phyloP scores from a whole-genome alignment of 2,888 invertebrate genomes.

The Drosophila monieri region DNA sequence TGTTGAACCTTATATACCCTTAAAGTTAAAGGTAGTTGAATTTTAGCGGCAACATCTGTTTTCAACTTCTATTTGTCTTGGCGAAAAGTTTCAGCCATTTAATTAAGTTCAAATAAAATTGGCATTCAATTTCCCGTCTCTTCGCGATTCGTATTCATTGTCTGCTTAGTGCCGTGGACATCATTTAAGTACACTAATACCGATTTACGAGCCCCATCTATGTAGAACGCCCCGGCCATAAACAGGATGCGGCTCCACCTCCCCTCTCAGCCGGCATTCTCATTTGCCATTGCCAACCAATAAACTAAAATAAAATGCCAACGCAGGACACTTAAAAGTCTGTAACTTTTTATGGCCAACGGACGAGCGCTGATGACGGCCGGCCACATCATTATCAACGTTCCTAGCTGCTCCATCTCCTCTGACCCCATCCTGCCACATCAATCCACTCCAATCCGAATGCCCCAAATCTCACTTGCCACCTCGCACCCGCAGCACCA shows the following conservation, averaged over 20 bases:
- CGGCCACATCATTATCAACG: constrained; percentile 65
- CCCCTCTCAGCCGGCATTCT: constrained; percentile 17
- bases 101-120: constrained; percentile 49
- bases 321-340: constrained; percentile 54
- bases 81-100: constrained; percentile 37
- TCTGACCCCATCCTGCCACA: constrained; percentile 1
- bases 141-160: constrained; percentile 40
- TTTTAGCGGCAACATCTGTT: constrained; percentile 18
- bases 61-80: constrained; percentile 1
- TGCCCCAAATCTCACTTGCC: neutral
- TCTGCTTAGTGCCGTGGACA: constrained; percentile 40
- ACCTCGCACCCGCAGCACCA: constrained; percentile 13
- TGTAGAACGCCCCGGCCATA: constrained; percentile 54
- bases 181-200: constrained; percentile 52
- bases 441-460: constrained; percentile 6
- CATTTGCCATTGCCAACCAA: constrained; percentile 43
- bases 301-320: constrained; percentile 62
- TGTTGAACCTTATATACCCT: no score
- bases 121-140: constrained; percentile 40
- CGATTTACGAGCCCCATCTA: constrained; percentile 54
- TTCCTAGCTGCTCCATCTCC: neutral
- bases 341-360: constrained; percentile 47
- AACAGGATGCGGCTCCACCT: constrained; percentile 20
- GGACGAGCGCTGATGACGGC: constrained; percentile 51
- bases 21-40: neutral